These are phyloP conservation scores for Globodera rostochiensis DNA, from an alignment of 1,140 invertebrate genomes.

Conservation along the genomic window DNA sequence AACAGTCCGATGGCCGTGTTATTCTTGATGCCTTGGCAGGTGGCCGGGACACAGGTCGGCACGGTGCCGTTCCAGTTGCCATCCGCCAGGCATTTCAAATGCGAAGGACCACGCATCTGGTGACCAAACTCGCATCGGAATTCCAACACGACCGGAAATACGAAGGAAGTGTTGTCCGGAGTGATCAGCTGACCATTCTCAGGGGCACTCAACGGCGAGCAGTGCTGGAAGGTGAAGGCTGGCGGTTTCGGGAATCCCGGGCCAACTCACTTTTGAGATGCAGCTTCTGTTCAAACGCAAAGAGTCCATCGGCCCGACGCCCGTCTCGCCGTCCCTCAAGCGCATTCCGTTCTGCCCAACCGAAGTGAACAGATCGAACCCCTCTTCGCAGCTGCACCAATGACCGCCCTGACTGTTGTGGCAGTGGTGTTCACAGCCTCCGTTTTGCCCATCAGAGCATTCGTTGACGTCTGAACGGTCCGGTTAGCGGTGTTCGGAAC, in stretches of 20 bases:
- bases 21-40: constrained; percentile 57
- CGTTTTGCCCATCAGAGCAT: constrained; percentile 79
- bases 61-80: constrained; percentile 87
- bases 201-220: constrained; percentile 77
- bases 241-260: too few species aligned
- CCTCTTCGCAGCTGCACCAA: constrained; percentile 84
- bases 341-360: constrained; percentile 89
- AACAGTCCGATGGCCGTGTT: constrained; percentile 57
- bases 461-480: constrained; percentile 79
- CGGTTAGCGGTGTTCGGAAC: neutral
- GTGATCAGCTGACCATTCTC: constrained; percentile 86
- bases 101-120: constrained; percentile 75
- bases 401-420: constrained; percentile 77
- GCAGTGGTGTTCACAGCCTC: constrained; percentile 77
- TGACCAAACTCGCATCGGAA: constrained; percentile 95
- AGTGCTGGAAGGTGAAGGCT: constrained; percentile 68
- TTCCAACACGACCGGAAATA: constrained; percentile 84
- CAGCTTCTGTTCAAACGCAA: constrained; percentile 84
- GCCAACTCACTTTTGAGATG: constrained; percentile 60
- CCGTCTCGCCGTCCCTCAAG: constrained; percentile 81
- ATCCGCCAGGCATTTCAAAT: constrained; percentile 82
- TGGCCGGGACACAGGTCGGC: constrained; percentile 76
- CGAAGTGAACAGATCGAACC: constrained; percentile 83
- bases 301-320: constrained; percentile 81
- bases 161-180: constrained; percentile 69